Base-by-base conservation (phyloP, 2,797 vertebrate species). In the Dicrostonyx torquatus region DNA sequence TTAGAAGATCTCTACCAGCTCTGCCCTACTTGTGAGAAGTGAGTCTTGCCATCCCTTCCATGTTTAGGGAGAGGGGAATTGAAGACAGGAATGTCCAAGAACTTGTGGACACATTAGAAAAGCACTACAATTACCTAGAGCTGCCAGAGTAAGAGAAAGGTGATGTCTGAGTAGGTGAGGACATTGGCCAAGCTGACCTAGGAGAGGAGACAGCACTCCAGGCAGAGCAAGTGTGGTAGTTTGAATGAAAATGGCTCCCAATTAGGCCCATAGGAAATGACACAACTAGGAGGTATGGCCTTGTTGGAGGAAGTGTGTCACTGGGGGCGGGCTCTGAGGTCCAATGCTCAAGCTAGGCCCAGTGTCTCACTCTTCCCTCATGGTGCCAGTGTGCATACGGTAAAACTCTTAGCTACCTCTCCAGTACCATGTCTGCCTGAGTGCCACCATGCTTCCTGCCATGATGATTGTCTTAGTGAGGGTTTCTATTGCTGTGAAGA, bases 11-110 rank as follows among this genome's bases (percentile, higher is more conserved):
- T 78, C 22, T 6, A 31, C 70, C 80, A 11, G 22, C 90, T 93
- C 68, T 45, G 13, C 79, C 79, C 17, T 58, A 6, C 66, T 75
- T 24, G 26, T 94, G 91, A 60, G 48, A 70, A 85, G 60, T 75
- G 80, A 95, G 26, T 91, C 79, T 37, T 53, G 73, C 18, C 15
- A 29, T 92, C 66, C 55, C 43, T 29, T 75, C 50, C 60, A 55
- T 48, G 58, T 55, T 93, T 60, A 95, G 34, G 37, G 72, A 91
- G 55, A 91, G 66, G 87, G 62, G 45, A 82, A 31, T 86, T 93
- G 31, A 80, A 89, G n/a, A 37, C 40, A 89, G 13, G 29, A 34
- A 2, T 68, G 60, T 45, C 73, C 75, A 58, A 94, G 60, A 91
- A 68, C 77, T 37, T 55, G 60, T 22, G 29, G 50, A 89, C 7